phyloP scores from a whole-genome alignment of 2,888 invertebrate species.

The Periphyllus acericola region DNA sequence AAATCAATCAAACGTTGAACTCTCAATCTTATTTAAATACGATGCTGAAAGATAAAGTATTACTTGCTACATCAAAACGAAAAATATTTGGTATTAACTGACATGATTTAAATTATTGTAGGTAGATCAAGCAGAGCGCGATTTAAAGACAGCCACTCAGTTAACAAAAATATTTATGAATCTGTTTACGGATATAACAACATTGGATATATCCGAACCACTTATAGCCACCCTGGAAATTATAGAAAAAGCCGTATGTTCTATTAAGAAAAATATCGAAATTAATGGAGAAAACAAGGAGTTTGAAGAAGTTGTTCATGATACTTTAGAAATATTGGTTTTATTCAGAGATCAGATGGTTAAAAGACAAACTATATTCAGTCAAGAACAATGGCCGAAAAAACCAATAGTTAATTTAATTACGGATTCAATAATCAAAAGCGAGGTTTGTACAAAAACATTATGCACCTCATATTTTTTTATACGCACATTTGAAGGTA shows the following conservation, averaged over 20 bases:
- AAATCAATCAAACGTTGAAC: constrained; percentile 52
- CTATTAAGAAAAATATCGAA: constrained; percentile 35
- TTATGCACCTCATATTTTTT: neutral
- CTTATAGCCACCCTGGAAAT: constrained; percentile 14
- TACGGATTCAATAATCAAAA: constrained; percentile 16
- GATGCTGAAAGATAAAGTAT: constrained; percentile 53
- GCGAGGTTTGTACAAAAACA: neutral
- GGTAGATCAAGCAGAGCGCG: constrained; percentile 38
- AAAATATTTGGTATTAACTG: neutral
- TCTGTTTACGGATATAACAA: constrained; percentile 19
- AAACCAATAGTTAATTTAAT: constrained; percentile 50
- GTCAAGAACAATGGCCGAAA: constrained; percentile 42
- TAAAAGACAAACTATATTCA: constrained; percentile 24
- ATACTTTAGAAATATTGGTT: constrained; percentile 11
- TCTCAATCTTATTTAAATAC: constrained; percentile 57
- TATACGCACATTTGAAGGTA: neutral
- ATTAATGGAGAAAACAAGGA: constrained; percentile 42
- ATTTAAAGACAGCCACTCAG: constrained; percentile 41
- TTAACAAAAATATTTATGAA: constrained; percentile 15
- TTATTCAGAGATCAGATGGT: constrained; percentile 39
- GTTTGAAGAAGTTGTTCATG: constrained; percentile 14
- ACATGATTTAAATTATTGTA: constrained; percentile 3
- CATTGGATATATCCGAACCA: constrained; percentile 19
- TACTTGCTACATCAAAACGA: neutral
- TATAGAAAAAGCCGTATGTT: constrained; percentile 41